Evolutionary conservation across 2,888 invertebrate species (phyloP).

Genomic region (Chesias legatella): DNA sequence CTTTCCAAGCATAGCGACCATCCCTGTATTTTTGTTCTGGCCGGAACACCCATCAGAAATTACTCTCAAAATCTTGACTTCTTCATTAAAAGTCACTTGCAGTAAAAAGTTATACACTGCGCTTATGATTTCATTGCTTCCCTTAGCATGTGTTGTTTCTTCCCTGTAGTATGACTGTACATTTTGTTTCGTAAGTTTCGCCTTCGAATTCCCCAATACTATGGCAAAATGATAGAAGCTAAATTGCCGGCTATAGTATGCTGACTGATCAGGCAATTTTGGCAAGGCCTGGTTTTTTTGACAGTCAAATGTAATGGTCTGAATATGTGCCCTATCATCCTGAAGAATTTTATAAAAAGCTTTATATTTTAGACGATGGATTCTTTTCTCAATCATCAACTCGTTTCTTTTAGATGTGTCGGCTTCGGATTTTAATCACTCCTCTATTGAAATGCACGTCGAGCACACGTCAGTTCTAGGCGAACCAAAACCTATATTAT

Average conservation of each 20-base stretch:
- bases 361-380: constrained; percentile 26
- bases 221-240: constrained; percentile 41
- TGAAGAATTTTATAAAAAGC: constrained; percentile 25
- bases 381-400: constrained; percentile 21
- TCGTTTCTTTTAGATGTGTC: constrained; percentile 18
- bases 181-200: constrained; percentile 21
- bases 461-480: constrained; percentile 24
- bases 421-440: constrained; percentile 24
- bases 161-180: constrained; percentile 21
- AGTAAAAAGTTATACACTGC: constrained; percentile 18
- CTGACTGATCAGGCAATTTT: too few species aligned
- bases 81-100: constrained; percentile 1
- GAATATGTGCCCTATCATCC: constrained; percentile 20
- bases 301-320: not conserved
- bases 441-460: constrained; percentile 21
- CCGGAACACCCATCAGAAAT: constrained; percentile 27
- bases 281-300: too few species aligned
- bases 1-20: constrained; percentile 23
- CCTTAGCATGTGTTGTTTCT: constrained; percentile 14
- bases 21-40: constrained; percentile 30
- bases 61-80: constrained; percentile 20
- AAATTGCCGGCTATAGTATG: not conserved
- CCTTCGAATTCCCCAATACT: constrained; percentile 35
- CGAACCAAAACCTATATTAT: constrained; percentile 25
- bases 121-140: constrained; percentile 19